phyloP scores from a whole-genome alignment of 1,140 invertebrate genomes.

The Tetramorium alpestre region DNA sequence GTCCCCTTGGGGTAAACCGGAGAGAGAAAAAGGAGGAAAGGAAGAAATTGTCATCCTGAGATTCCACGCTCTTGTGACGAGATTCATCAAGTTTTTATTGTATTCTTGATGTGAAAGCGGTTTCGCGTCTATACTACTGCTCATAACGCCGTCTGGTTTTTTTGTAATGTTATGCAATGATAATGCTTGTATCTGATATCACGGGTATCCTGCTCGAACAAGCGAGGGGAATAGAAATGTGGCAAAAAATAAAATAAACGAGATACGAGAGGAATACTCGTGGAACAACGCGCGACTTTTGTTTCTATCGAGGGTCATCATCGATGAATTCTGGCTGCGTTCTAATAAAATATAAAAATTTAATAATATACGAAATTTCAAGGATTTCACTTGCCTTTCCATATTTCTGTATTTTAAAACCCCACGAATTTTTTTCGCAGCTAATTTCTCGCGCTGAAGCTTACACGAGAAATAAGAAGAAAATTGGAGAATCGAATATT shows the following conservation, averaged over 20 bases:
- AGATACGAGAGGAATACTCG: neutral
- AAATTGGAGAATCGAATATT: neutral
- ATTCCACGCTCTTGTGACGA: neutral
- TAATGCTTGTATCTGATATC: neutral
- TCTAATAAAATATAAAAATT: neutral
- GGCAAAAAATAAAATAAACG: neutral
- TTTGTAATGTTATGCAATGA: constrained; percentile 30
- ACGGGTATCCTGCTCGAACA: neutral
- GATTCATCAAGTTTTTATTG: neutral
- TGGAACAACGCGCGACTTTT: neutral
- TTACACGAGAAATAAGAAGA: constrained; percentile 1
- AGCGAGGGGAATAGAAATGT: constrained; percentile 8
- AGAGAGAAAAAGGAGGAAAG: neutral
- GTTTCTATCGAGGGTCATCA: neutral
- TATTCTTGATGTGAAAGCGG: neutral
- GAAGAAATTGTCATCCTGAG: neutral
- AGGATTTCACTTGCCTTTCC: neutral
- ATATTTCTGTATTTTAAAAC: neutral
- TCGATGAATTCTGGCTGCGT: neutral
- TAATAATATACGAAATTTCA: neutral
- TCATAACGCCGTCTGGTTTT: neutral
- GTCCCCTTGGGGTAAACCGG: no score
- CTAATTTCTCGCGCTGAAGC: neutral
- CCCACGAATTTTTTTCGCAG: neutral
- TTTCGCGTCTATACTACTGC: neutral